Conservation (phyloP, 2,888 invertebrate species). For the Melinopterus prodromus region DNA sequence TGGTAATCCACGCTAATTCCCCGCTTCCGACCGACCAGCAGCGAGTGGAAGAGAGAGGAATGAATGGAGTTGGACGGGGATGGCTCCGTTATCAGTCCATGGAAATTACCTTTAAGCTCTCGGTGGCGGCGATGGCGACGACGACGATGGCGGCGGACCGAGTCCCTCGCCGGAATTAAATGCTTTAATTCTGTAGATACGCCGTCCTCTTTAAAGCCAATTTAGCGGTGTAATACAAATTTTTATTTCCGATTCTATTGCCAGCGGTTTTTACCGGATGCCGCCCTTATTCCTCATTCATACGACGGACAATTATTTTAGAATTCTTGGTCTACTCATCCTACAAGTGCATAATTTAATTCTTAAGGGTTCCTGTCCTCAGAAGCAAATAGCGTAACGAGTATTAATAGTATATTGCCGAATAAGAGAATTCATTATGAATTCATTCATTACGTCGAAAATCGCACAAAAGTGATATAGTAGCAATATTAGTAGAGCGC, state of each 20-base stretch:
- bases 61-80: constrained; percentile 5
- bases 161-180: neutral
- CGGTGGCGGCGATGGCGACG: neutral
- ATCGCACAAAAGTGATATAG: no score
- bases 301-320: constrained; percentile 11
- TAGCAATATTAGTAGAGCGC: no score
- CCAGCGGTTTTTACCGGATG: neutral
- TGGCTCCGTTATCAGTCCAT: constrained; percentile 37
- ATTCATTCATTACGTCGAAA: no score
- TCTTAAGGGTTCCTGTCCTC: no score
- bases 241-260: neutral
- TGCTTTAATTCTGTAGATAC: neutral
- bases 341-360: neutral
- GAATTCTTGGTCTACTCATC: neutral
- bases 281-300: neutral
- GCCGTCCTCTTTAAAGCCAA: constrained; percentile 4
- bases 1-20: constrained; percentile 47
- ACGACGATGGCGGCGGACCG: neutral
- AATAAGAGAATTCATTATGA: no score
- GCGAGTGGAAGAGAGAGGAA: neutral
- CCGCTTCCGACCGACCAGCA: constrained; percentile 28
- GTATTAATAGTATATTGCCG: no score
- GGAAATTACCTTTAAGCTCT: constrained; percentile 29
- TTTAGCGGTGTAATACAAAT: constrained; percentile 17
- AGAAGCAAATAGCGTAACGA: no score